phyloP scores from a whole-genome alignment of 2,113 vertebrate species.

The Grantiella picta region DNA sequence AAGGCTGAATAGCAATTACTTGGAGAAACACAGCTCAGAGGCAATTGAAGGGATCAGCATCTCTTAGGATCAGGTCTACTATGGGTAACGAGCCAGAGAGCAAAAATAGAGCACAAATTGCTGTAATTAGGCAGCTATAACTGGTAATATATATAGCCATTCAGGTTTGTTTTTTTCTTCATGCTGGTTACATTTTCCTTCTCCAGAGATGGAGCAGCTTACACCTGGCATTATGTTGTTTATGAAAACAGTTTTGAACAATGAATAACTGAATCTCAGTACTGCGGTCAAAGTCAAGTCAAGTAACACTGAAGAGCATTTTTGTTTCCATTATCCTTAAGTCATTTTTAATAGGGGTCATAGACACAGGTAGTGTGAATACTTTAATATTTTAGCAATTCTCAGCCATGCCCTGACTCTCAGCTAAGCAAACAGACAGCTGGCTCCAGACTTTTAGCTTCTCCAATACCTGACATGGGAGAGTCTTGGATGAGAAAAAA shows the following conservation, averaged over 20 bases:
- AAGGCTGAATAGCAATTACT: slow-evolving; percentile 25
- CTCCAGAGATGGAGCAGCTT: not conserved
- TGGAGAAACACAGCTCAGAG: slow-evolving; percentile 40
- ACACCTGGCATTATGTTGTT: not conserved
- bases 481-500: not conserved
- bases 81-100: slow-evolving; percentile 21
- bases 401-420: not conserved
- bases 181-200: not conserved
- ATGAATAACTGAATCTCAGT: not conserved
- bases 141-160: not conserved
- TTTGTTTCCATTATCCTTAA: not conserved
- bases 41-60: slow-evolving; percentile 1
- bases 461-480: not conserved
- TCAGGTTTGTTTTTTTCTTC: not conserved
- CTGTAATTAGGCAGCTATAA: slow-evolving; percentile 30
- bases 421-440: not conserved
- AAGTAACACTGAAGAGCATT: not conserved
- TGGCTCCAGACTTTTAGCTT: not conserved
- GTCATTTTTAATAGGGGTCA: not conserved
- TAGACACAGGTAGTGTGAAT: not conserved
- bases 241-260: not conserved
- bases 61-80: not conserved
- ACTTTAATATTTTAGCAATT: not conserved
- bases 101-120: slow-evolving; percentile 22
- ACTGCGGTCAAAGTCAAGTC: not conserved